Conservation (phyloP, 2,888 invertebrate species). For the Caradrina kadenii region DNA sequence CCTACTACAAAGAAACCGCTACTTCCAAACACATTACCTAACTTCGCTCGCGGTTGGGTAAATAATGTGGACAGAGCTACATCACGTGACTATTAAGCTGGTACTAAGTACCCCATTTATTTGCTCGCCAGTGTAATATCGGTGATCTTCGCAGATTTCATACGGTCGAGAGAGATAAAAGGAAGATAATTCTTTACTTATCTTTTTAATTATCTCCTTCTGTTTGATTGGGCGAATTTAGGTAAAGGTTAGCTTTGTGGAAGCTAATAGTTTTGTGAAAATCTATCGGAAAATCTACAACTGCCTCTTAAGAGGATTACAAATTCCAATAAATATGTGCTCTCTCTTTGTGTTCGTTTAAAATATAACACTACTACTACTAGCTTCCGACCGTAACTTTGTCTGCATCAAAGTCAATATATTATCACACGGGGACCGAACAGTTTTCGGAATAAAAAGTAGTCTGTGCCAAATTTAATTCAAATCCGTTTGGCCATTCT, state of each 20-base stretch:
- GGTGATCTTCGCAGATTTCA: constrained; percentile 52
- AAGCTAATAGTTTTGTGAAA: constrained; percentile 33
- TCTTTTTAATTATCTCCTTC: constrained; percentile 82
- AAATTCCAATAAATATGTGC: neutral
- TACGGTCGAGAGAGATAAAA: constrained; percentile 59
- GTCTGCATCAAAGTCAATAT: too few species aligned
- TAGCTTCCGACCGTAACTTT: too few species aligned
- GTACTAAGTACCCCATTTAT: constrained; percentile 65
- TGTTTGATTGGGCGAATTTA: constrained; percentile 72
- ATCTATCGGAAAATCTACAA: constrained; percentile 11
- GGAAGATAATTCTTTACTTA: constrained; percentile 72
- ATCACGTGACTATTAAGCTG: constrained; percentile 62
- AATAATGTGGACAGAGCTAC: constrained; percentile 53
- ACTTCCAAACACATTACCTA: constrained; percentile 49
- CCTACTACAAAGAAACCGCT: constrained; percentile 44
- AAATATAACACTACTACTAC: neutral
- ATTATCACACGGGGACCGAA: too few species aligned
- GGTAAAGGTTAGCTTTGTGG: constrained; percentile 47
- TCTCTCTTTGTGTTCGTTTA: neutral
- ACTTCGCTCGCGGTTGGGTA: constrained; percentile 48
- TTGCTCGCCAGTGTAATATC: constrained; percentile 60
- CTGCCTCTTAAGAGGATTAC: neutral
- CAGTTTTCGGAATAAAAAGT: too few species aligned
- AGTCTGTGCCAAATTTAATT: too few species aligned
- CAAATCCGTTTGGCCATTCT: too few species aligned